These are phyloP conservation scores for Drosophila punjabiensis DNA, from an alignment of 1,140 invertebrate species.

Conservation along the genomic window DNA sequence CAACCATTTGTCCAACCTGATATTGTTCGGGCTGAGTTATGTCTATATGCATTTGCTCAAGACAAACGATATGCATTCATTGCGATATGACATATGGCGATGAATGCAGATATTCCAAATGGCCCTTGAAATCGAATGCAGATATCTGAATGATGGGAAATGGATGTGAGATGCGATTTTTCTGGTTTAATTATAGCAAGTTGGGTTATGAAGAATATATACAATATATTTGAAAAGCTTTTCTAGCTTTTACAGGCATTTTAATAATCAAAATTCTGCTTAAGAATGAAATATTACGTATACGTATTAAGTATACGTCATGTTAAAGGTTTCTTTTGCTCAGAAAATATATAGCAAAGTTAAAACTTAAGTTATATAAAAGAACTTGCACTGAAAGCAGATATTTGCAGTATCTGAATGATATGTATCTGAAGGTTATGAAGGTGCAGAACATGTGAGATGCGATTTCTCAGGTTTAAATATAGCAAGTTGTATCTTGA, in stretches of 20 bases:
- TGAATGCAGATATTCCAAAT: slow-evolving; percentile 25
- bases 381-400: too few species aligned
- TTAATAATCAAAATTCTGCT: neutral
- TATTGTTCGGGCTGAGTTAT: slow-evolving; percentile 31
- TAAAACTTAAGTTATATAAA: too few species aligned
- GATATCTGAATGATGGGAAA: neutral
- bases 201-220: too few species aligned
- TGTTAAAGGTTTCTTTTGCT: neutral
- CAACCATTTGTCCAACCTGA: slow-evolving; percentile 56
- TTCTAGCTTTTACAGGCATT: neutral
- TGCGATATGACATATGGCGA: slow-evolving; percentile 37
- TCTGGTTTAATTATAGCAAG: neutral
- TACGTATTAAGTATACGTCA: neutral
- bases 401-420: too few species aligned
- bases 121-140: slow-evolving; percentile 31
- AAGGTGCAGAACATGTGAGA: too few species aligned
- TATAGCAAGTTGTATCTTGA: neutral
- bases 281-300: neutral
- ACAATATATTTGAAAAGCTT: neutral
- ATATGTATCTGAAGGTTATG: too few species aligned
- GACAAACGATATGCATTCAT: slow-evolving; percentile 50
- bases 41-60: slow-evolving; percentile 24
- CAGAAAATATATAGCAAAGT: neutral
- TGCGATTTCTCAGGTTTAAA: neutral
- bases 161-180: neutral